Conservation (phyloP, 23 tunicate species). For the Clavelina lepadiformis region DNA sequence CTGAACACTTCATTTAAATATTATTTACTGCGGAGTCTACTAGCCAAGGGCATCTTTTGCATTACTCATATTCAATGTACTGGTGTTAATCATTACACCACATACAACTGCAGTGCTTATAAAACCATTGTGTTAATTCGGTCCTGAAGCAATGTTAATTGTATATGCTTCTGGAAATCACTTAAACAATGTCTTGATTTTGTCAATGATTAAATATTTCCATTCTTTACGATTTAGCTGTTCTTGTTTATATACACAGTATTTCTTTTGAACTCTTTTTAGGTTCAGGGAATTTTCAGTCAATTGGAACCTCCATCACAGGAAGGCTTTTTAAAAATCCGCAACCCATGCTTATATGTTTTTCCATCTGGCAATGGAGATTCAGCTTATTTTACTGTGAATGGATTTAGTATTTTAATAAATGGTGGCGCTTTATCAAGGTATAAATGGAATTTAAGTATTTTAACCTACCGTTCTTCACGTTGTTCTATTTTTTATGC, state of each 20-base stretch:
- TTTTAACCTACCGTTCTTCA: no score
- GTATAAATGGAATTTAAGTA: background rate
- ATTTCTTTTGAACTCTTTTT: background rate
- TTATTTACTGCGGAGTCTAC: no score
- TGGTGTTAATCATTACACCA: no score
- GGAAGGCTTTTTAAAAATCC: conserved; percentile 33
- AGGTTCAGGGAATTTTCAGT: conserved; percentile 51
- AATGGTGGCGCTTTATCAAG: conserved; percentile 70
- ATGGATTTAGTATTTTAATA: conserved; percentile 55
- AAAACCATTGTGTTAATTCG: no score
- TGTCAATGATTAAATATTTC: no score
- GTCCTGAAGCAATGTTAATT: no score
- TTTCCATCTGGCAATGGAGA: conserved; percentile 86
- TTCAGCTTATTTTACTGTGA: conserved; percentile 56
- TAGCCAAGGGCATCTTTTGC: no score
- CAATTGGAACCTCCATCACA: conserved; percentile 58
- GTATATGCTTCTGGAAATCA: no score
- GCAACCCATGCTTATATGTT: conserved; percentile 48
- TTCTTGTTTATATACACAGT: background rate
- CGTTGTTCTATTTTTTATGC: background rate
- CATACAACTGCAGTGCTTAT: no score
- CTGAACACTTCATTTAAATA: no score
- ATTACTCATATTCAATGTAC: no score
- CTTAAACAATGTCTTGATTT: no score
- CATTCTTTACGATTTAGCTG: background rate